These are phyloP conservation scores for Eucidaris tribuloides DNA, from an alignment of 35 echinoderm and acorn worm genomes.

Conservation along the genomic window DNA sequence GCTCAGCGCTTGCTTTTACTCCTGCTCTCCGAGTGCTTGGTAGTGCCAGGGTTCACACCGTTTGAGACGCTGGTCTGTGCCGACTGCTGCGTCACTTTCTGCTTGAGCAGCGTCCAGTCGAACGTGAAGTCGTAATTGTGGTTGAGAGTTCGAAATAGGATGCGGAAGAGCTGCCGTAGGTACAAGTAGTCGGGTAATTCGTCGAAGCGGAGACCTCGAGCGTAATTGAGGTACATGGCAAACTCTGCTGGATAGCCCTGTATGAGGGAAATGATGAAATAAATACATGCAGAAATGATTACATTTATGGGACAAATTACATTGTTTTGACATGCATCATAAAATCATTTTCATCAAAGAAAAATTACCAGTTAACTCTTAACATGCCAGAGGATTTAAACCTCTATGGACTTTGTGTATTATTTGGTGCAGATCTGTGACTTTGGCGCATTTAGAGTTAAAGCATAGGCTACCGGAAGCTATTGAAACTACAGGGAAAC, in stretches of 20 bases:
- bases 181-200: slow-evolving; percentile 95
- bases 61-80: slow-evolving; percentile 41
- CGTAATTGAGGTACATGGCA: slow-evolving; percentile 99
- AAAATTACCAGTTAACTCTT: too few species aligned
- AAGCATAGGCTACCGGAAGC: too few species aligned
- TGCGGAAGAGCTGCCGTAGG: slow-evolving; percentile 93
- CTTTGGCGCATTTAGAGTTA: too few species aligned
- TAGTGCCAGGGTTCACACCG: slow-evolving; percentile 9
- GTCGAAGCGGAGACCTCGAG: slow-evolving; percentile 90
- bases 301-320: too few species aligned
- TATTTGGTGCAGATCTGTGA: too few species aligned
- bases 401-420: too few species aligned
- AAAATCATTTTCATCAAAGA: too few species aligned
- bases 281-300: too few species aligned
- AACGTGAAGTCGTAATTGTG: slow-evolving; percentile 98
- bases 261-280: too few species aligned
- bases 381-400: too few species aligned
- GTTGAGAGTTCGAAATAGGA: slow-evolving; percentile 98
- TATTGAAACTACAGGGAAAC: too few species aligned
- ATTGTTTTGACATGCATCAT: too few species aligned
- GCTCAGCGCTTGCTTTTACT: slow-evolving; percentile 76
- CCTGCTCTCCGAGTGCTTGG: slow-evolving; percentile 59
- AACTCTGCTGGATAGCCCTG: slow-evolving; percentile 98
- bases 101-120: slow-evolving; percentile 93
- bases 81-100: slow-evolving; percentile 60